Percentiles rank a stretch among this genome's conserved stretches.
Evolutionary conservation across 2,888 invertebrate species (phyloP).

Genomic region (Andrena bicolor): DNA sequence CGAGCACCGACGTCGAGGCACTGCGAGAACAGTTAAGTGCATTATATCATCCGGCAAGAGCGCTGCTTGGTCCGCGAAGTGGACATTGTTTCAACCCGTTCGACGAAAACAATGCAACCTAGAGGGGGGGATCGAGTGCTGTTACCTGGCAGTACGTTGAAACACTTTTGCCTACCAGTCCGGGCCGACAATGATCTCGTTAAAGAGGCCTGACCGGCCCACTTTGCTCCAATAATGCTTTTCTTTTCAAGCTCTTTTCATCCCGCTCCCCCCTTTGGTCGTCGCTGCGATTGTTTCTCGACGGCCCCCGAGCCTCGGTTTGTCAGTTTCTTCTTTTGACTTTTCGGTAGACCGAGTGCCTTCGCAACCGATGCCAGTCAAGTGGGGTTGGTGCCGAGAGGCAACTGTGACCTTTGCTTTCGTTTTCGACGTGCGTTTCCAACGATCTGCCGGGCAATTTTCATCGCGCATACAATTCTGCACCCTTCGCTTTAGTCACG

Average conservation of each 20-base stretch:
- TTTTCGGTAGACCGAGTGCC: conserved; percentile 14
- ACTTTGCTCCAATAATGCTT: conserved; percentile 61
- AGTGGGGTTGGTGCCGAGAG: background rate
- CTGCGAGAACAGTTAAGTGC: conserved; percentile 58
- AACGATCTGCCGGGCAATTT: background rate
- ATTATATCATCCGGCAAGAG: conserved; percentile 62
- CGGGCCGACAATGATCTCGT: conserved; percentile 62
- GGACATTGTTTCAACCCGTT: conserved; percentile 69
- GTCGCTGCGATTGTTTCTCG: conserved; percentile 38
- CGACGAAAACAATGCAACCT: conserved; percentile 57
- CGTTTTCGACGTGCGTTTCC: background rate
- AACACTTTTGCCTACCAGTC: conserved; percentile 64
- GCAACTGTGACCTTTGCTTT: conserved; percentile 22
- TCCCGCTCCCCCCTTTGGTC: conserved; percentile 14
- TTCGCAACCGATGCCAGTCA: conserved; percentile 31
- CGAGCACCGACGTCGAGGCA: conserved; percentile 30
- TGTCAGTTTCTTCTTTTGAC: conserved; percentile 56
- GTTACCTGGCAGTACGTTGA: conserved; percentile 59
- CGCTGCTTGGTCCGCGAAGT: conserved; percentile 41
- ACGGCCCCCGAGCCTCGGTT: conserved; percentile 19
- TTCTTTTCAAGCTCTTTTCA: conserved; percentile 48
- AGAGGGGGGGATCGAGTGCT: conserved; percentile 53
- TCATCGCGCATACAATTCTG: conserved; percentile 1
- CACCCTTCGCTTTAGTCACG: background rate
- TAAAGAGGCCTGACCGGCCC: conserved; percentile 66